Percentiles rank a stretch among this genome's conserved stretches.
Evolutionary conservation across 2,113 vertebrate species (phyloP).

Genomic region (Trichomycterus rosablanca): DNA sequence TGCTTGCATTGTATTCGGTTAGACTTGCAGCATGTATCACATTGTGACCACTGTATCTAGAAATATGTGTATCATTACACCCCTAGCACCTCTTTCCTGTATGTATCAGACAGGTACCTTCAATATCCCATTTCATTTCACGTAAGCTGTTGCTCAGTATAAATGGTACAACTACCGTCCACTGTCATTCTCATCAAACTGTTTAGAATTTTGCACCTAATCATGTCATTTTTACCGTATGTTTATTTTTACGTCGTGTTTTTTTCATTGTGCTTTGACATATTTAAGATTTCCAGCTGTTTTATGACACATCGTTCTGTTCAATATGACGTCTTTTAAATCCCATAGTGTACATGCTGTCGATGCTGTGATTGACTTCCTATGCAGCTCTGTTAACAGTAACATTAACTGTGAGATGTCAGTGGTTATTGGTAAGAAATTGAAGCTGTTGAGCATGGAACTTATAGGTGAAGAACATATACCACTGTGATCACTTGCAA

Average conservation of each 20-base stretch:
- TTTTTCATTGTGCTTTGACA: conserved; percentile 12
- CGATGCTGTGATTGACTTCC: conserved; percentile 12
- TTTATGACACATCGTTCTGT: conserved; percentile 29
- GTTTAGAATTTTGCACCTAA: conserved; percentile 1
- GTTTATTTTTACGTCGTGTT: background rate
- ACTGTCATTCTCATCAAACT: background rate
- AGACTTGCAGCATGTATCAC: no score
- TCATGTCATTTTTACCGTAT: background rate
- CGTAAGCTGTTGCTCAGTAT: background rate
- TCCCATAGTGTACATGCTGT: conserved; percentile 7
- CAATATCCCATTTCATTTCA: no score
- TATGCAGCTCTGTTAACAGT: background rate
- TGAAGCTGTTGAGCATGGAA: background rate
- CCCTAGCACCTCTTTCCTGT: no score
- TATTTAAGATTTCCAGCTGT: conserved; percentile 28
- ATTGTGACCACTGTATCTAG: no score
- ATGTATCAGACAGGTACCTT: no score
- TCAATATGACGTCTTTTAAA: conserved; percentile 4
- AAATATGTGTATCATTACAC: no score
- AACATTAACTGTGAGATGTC: background rate
- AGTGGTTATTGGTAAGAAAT: background rate
- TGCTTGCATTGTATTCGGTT: no score
- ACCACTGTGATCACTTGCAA: conserved; percentile 8
- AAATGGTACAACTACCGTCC: background rate
- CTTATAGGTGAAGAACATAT: conserved; percentile 4